phyloP scores from a whole-genome alignment of 2,113 vertebrate genomes.

The Solea solea region DNA sequence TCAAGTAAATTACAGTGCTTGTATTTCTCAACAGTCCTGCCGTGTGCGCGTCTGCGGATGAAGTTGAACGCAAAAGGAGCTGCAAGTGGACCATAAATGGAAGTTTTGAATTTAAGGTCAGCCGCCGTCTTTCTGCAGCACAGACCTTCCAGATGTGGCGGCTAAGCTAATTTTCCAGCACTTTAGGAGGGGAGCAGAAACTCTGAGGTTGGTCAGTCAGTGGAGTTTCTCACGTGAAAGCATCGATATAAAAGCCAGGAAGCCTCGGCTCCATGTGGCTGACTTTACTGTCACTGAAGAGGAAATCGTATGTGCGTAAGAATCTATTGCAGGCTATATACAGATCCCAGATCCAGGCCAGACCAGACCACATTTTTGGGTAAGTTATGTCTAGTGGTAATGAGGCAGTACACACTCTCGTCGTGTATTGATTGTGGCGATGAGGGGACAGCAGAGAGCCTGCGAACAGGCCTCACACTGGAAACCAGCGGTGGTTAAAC shows the following conservation, averaged over 20 bases:
- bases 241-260: neutral
- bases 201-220: neutral
- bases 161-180: conserved; percentile 32
- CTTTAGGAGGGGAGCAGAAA: conserved; percentile 29
- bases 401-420: neutral
- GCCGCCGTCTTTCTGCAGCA: conserved; percentile 15
- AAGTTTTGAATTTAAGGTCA: conserved; percentile 51
- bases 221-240: conserved; percentile 18
- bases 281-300: conserved; percentile 2
- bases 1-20: conserved; percentile 20
- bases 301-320: neutral
- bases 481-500: conserved; percentile 13
- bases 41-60: conserved; percentile 1
- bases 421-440: conserved; percentile 1
- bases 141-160: conserved; percentile 26
- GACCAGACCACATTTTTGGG: neutral
- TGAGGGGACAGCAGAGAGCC: neutral
- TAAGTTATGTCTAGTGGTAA: conserved; percentile 4
- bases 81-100: conserved; percentile 24
- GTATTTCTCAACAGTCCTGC: conserved; percentile 6
- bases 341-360: too few species aligned
- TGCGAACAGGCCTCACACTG: conserved; percentile 1
- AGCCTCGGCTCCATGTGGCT: neutral
- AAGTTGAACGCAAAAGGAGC: conserved; percentile 6
- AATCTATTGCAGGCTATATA: neutral